These are phyloP conservation scores for Epinephelus awoara DNA, from an alignment of 2,797 vertebrate genomes.

Conservation along the genomic window DNA sequence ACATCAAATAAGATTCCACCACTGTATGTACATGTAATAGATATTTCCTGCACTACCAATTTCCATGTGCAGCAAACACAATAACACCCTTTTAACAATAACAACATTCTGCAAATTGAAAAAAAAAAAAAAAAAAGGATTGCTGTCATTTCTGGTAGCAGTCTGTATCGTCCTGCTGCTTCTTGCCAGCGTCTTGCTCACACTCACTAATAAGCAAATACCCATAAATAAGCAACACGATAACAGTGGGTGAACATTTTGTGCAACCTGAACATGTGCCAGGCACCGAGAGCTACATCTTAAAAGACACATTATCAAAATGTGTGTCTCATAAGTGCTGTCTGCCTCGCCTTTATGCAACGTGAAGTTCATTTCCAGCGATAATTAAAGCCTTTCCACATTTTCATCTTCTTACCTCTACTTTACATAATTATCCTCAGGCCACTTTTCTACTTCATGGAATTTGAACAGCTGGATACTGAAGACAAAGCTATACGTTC, in stretches of 20 bases:
- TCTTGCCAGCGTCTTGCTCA: constrained; percentile 15
- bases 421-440: constrained; percentile 72
- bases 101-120: constrained; percentile 16
- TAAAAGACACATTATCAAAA: constrained; percentile 63
- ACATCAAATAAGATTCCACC: constrained; percentile 24
- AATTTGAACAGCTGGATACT: constrained; percentile 49
- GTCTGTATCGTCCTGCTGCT: constrained; percentile 27
- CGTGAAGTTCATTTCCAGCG: constrained; percentile 60
- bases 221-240: constrained; percentile 47
- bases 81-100: constrained; percentile 21
- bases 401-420: constrained; percentile 70
- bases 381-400: constrained; percentile 74
- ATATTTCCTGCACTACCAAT: constrained; percentile 7
- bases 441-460: constrained; percentile 48
- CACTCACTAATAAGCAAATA: constrained; percentile 32
- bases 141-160: constrained; percentile 35
- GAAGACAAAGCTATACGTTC: constrained; percentile 46
- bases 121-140: constrained; percentile 7
- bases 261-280: constrained; percentile 35
- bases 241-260: constrained; percentile 27
- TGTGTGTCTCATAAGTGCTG: constrained; percentile 42
- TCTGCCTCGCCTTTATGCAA: constrained; percentile 46
- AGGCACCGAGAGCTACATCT: constrained; percentile 37
- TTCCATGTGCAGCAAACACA: constrained; percentile 33
- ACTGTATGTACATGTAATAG: neutral